A percentile compares a stretch with the other conserved stretches of the same genome.
phyloP scores from a whole-genome alignment of 1,140 invertebrate species.

The Achroia grisella region DNA sequence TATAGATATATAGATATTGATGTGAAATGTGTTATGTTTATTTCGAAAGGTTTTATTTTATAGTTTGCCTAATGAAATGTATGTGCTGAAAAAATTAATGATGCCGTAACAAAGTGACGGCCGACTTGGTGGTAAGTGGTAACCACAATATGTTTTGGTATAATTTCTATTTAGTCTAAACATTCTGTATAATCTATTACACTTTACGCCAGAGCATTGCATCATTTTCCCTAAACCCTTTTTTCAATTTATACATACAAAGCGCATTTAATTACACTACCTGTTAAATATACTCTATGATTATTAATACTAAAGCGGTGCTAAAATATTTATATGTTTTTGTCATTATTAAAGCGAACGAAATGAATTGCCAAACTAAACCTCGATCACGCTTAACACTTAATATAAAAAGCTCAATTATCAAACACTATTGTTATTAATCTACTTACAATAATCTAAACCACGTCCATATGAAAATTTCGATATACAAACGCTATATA shows the following conservation, averaged over 20 bases:
- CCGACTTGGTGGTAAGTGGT: too few relatives aligned
- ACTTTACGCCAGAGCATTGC: too few relatives aligned
- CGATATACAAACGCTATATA: slow-evolving; percentile 68
- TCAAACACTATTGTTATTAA: slow-evolving; percentile 35
- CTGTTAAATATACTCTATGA: slow-evolving; percentile 32
- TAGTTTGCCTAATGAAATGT: too few relatives aligned
- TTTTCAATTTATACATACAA: slow-evolving; percentile 36
- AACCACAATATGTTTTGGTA: too few relatives aligned
- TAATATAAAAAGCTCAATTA: slow-evolving; percentile 48
- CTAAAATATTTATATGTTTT: slow-evolving; percentile 18
- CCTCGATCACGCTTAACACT: slow-evolving; percentile 21
- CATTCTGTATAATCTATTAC: too few relatives aligned
- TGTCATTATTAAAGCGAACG: slow-evolving; percentile 5
- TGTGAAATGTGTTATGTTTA: too few relatives aligned
- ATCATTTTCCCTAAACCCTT: too few relatives aligned
- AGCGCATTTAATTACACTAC: slow-evolving; percentile 44
- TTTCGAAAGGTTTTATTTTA: too few relatives aligned
- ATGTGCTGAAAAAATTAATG: too few relatives aligned
- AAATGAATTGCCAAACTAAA: slow-evolving; percentile 11
- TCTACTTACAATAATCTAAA: slow-evolving; percentile 47
- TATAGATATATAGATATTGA: too few relatives aligned
- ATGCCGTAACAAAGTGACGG: too few relatives aligned
- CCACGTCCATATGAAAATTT: slow-evolving; percentile 59
- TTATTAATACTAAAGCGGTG: slow-evolving; percentile 32
- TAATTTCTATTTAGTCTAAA: too few relatives aligned